Evolutionary conservation across 2,888 invertebrate species (phyloP).

Genomic region (Apamea crenata): DNA sequence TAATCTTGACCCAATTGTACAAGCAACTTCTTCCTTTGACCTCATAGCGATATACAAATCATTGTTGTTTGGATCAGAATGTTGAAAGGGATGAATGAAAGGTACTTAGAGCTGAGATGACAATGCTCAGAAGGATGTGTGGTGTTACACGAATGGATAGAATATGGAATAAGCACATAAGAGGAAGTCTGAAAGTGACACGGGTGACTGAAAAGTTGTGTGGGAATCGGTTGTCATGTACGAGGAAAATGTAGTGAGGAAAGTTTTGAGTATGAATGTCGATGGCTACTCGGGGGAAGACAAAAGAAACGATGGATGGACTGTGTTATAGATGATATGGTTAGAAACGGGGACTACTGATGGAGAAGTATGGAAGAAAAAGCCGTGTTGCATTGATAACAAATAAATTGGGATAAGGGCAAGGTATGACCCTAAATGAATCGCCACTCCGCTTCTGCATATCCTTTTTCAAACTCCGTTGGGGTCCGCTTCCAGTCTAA

Average conservation of each 20-base stretch:
- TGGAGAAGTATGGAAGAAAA: background rate
- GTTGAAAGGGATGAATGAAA: background rate
- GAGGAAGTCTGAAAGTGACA: background rate
- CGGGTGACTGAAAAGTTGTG: background rate
- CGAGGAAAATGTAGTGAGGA: background rate
- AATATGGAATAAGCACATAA: background rate
- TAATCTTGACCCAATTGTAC: conserved; percentile 46
- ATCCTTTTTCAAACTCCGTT: background rate
- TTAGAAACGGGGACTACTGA: background rate
- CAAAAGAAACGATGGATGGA: background rate
- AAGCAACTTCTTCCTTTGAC: conserved; percentile 35
- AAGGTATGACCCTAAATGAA: background rate
- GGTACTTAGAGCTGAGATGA: background rate
- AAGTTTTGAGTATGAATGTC: background rate
- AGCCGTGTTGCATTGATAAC: background rate
- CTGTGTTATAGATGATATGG: background rate
- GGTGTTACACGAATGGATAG: background rate
- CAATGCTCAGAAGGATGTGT: background rate
- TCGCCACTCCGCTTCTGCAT: background rate
- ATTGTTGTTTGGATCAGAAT: background rate
- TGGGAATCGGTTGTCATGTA: background rate
- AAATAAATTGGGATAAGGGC: background rate
- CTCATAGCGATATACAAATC: background rate
- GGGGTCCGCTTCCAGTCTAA: background rate
- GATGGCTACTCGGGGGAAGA: background rate